These are phyloP conservation scores for Volucella bombylans DNA, from an alignment of 2,888 invertebrate genomes.

Conservation along the genomic window DNA sequence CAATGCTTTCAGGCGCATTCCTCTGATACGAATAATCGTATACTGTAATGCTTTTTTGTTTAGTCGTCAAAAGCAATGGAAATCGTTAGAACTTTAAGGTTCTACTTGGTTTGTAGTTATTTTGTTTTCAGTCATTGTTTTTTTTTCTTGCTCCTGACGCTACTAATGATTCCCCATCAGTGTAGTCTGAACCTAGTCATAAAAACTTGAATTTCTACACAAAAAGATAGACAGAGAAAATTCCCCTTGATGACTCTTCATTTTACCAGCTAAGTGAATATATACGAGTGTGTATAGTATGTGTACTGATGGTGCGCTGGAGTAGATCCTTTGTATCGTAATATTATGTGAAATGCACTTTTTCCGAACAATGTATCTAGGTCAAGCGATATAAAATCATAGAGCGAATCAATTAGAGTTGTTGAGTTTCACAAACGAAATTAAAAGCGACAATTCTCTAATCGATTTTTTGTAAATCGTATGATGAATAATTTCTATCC, in stretches of 20 bases:
- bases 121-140: background rate
- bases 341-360: conserved; percentile 1
- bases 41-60: conserved; percentile 20
- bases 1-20: conserved; percentile 33
- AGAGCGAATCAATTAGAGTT: conserved; percentile 15
- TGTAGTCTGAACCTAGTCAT: conserved; percentile 23
- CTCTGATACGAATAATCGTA: background rate
- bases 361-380: conserved; percentile 29
- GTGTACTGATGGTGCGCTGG: conserved; percentile 13
- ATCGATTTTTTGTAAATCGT: conserved; percentile 10
- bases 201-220: conserved; percentile 49
- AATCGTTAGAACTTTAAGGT: conserved; percentile 52
- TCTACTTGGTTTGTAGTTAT: conserved; percentile 1
- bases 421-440: background rate
- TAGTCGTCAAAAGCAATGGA: conserved; percentile 49
- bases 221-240: conserved; percentile 20
- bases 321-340: conserved; percentile 22
- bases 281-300: background rate
- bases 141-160: conserved; percentile 17
- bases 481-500: conserved; percentile 34
- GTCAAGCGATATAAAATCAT: conserved; percentile 30
- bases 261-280: conserved; percentile 41
- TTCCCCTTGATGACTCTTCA: conserved; percentile 40
- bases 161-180: conserved; percentile 42
- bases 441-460: conserved; percentile 7